Evolutionary conservation across 2,888 invertebrate genomes (phyloP), one percentile per base, ranked within the genome.

Genomic region (Brenthis ino): DNA sequence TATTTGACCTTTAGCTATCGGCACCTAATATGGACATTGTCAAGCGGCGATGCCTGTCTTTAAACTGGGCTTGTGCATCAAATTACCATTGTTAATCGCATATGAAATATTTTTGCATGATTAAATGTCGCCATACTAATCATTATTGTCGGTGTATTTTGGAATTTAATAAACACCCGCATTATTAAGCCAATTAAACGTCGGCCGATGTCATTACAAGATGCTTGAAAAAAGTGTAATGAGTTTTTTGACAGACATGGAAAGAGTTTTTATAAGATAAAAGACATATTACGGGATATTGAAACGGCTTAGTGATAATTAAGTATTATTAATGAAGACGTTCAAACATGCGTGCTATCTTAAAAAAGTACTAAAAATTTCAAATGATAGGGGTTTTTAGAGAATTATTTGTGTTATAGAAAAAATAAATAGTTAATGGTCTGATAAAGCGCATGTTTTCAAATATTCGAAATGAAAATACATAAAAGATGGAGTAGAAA

Each of bases 81-180:
- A 55, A 61, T 68, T 55, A 71, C 47, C 57, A 68, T 68, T 65
- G 55, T 58, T 57, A 28, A 53, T 65, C 47, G 48, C 14, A 63
- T 48, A 65, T 57, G 14, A 63, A 65, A 58, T 58, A 65, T 63
- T 58, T 55, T 65, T 64, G 50, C 65, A 65, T 71, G 57, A 71
- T 68, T 68, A 71, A 68, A 71, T 33, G 48, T 68, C 37, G 65
- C 56, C 20, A 64, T 57, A 54, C 65, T 68, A 64, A 53, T 68
- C 58, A 68, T 71, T 63, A 56, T 56, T 33, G 58, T 55, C 71
- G 71, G 51, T 58, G 6, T 48, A n/a, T 47, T 65, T 33, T 56
- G 53, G 47, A 58, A 64, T 57, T 53, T 53, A 58, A 58, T 65
- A 48, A 28, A 11, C 11, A 43, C 54, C 28, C 47, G 16, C 58